phyloP scores from a whole-genome alignment of 2,888 invertebrate species.

The Deroplatys truncata region DNA sequence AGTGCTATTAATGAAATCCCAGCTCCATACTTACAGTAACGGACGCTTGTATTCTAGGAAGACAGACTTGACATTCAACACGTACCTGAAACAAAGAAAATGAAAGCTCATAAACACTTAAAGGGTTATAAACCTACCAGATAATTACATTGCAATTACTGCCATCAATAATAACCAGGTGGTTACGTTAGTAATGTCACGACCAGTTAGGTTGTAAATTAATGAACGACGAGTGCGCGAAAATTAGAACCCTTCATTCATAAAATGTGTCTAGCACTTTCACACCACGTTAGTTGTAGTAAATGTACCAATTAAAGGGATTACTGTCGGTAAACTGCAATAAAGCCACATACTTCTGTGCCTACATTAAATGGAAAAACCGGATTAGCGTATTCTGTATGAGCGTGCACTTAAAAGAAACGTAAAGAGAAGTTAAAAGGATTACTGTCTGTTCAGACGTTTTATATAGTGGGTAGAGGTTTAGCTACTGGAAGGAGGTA shows the following conservation, averaged over 20 bases:
- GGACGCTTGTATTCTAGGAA: not conserved
- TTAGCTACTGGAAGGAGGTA: too few species aligned
- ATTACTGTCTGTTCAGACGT: too few species aligned
- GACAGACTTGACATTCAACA: not conserved
- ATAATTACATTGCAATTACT: not conserved
- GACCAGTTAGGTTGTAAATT: not conserved
- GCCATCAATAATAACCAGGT: not conserved
- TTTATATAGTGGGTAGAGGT: too few species aligned
- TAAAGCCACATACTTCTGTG: too few species aligned
- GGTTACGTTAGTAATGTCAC: not conserved
- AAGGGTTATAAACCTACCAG: not conserved
- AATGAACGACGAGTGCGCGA: not conserved
- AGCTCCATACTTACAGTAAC: not conserved
- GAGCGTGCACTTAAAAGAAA: too few species aligned
- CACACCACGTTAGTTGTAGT: not conserved
- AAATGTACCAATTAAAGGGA: not conserved
- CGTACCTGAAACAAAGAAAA: not conserved
- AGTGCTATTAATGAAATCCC: too few species aligned
- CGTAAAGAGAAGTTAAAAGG: too few species aligned
- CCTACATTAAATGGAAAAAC: too few species aligned
- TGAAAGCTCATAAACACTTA: not conserved
- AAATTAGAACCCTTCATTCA: not conserved
- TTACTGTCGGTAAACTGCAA: too few species aligned
- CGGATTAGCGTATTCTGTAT: too few species aligned
- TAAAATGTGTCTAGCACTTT: not conserved